Base-by-base conservation (phyloP, 2,888 invertebrate species). In the Polydrusus pterygomalis region DNA sequence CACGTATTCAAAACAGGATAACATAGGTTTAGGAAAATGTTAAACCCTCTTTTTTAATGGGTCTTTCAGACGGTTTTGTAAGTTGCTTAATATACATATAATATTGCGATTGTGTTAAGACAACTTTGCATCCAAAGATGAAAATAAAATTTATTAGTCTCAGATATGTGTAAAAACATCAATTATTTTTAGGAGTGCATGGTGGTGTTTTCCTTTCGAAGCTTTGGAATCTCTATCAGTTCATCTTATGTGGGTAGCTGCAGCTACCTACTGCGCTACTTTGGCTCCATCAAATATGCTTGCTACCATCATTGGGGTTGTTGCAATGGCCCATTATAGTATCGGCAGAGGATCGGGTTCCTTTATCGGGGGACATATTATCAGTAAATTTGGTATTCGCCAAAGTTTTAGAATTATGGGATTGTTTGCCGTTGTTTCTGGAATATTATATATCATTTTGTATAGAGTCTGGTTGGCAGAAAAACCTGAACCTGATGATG, bases 181-280 rank as follows among this genome's bases (percentile, higher is more conserved):
- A 8, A 34, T 20, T n/a, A 34, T 45, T 47, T 88, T 40, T 85
- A 95, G 95, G 85, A 93, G 93, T 85, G 94, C 96, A 6, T 96
- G 95, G 95, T 95, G 95, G 95, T 95, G 95, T 84, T 95, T 96
- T 82, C 95, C 95, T 0, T 95, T 96, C 82, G 96, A 96, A 88
- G 95, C 95, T 0, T 92, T 96, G 91, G 96, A 96, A 87, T 94
- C 95, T 0, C 88, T 96, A 15, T 95, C 95, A 0, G 95, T 95
- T 25, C 95, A 96, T 84, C 88, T 97, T 79, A 95, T 96, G 95
- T 96, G 96, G 94, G 95, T 96, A 15, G 95, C 97, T 45, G 96
- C 96, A 0, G 95, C 96, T 7, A 95, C 96, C 0, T 96, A 96
- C 86, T 96, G 95, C 83, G 94, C 95, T 13, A 91, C 94, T 86